Base-by-base conservation (phyloP, 53 echinoderm and acorn worm species). In the Antedon mediterranea region DNA sequence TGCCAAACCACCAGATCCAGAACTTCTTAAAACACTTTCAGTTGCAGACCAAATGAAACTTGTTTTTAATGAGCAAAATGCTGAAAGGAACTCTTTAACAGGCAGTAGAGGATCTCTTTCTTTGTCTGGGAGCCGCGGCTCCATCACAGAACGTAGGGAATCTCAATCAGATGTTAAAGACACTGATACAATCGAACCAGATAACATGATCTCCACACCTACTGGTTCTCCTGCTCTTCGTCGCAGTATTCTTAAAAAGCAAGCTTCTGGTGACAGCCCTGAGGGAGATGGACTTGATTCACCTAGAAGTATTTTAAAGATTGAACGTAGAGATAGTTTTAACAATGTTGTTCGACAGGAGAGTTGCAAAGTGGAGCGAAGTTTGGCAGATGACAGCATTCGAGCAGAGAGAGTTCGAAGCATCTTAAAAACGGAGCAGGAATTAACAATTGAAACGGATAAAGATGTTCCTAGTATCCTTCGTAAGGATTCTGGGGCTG, bases 41-140 rank as follows among this genome's bases (percentile, higher is more conserved):
- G 42, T 98, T 0, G 72, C 84, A 31, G 88, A 90, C n/a, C 98
- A 98, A 81, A 88, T 98, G 20, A 79, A 90, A 9, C 71, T 98
- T 43, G 88, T 93, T 0, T 92, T 85, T 72, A 86, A 86, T 28
- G 81, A 81, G 11, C 26, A 78, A 34, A 79, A 31, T 20, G 37
- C 72, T 28, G 74, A 78, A 34, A 79, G 72, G 43, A 79, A 44
- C 41, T 71, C 43, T 23, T 57, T 57, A 26, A 18, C 57, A 18
- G 57, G 57, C 9, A 57, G 57, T 23, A 57, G 57, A 23, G 57
- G 57, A 57, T 57, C 57, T 57, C 57, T 57, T 9, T 57, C 57
- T 18, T 57, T 57, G 57, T 57, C 57, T 15, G 57, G 57, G 3
- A 57, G 57, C 23, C 57, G 57, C 23, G 57, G 57, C 57, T 57